Evolutionary conservation across 1,140 invertebrate genomes (phyloP).

Genomic region (Ctenoplectra terminalis): DNA sequence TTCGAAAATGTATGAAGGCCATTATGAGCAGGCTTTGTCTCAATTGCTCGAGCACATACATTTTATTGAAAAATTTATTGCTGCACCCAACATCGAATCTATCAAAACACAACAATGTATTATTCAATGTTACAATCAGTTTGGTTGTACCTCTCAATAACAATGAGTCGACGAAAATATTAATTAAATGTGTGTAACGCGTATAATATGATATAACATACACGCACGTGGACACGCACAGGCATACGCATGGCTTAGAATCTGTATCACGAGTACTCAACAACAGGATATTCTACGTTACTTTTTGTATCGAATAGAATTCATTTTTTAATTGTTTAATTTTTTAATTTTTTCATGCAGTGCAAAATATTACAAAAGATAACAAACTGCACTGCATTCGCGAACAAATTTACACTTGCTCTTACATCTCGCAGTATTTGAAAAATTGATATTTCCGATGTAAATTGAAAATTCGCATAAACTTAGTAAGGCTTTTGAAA

Average conservation of each 20-base stretch:
- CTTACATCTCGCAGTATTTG: not conserved
- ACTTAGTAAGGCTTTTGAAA: conserved; percentile 9
- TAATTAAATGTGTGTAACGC: not conserved
- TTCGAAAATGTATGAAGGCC: conserved; percentile 75
- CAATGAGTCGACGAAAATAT: not conserved
- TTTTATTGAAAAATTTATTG: conserved; percentile 73
- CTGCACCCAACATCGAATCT: conserved; percentile 74
- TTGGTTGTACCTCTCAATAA: conserved; percentile 55
- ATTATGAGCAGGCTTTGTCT: conserved; percentile 75
- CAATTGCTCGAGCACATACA: conserved; percentile 73
- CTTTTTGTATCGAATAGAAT: conserved; percentile 9
- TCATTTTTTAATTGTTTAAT: not conserved
- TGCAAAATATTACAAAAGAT: conserved; percentile 32
- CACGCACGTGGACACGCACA: not conserved
- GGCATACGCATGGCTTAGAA: not conserved
- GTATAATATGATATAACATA: conserved; percentile 5
- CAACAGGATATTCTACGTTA: conserved; percentile 5
- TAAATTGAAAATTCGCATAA: not conserved
- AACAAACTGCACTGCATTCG: not conserved
- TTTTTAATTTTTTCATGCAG: conserved; percentile 1
- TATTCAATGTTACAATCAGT: conserved; percentile 79
- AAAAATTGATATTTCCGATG: not conserved
- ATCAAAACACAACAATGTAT: conserved; percentile 81
- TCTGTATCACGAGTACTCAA: conserved; percentile 10
- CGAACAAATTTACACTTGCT: not conserved